Evolutionary conservation across 1,140 invertebrate genomes (phyloP).

Genomic region (Megalopta genalis): DNA sequence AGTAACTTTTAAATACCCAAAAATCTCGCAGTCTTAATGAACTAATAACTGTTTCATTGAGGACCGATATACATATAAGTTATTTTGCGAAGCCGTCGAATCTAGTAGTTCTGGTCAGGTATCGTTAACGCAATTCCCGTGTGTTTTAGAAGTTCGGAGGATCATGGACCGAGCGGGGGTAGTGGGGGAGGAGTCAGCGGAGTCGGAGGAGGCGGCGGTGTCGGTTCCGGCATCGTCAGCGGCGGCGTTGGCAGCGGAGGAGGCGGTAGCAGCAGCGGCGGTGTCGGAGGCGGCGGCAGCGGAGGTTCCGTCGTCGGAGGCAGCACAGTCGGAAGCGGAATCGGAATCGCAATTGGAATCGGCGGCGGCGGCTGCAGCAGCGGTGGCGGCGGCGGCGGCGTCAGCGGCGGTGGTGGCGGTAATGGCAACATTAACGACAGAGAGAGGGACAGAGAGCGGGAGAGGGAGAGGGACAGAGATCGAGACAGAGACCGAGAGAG

Average conservation of each 20-base stretch:
- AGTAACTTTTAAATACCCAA: no score
- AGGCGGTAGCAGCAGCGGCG: constrained; percentile 51
- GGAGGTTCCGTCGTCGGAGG: not conserved
- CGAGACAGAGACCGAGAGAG: constrained; percentile 21
- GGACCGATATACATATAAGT: no score
- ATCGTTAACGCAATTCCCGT: constrained; percentile 11
- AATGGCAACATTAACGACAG: constrained; percentile 37
- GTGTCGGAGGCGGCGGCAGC: constrained; percentile 25
- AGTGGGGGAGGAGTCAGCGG: constrained; percentile 50
- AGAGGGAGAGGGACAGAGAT: constrained; percentile 39
- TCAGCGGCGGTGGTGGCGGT: constrained; percentile 21
- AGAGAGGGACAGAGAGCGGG: constrained; percentile 47
- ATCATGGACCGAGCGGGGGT: constrained; percentile 71
- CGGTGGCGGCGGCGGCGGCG: constrained; percentile 23
- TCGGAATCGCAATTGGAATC: constrained; percentile 10
- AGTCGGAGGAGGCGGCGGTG: constrained; percentile 58
- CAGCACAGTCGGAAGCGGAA: constrained; percentile 21
- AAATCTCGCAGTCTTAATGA: no score
- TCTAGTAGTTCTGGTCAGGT: no score
- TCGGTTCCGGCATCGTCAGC: not conserved
- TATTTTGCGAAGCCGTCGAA: no score
- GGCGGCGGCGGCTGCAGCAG: constrained; percentile 17
- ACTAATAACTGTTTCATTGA: no score
- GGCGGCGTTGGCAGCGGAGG: constrained; percentile 4
- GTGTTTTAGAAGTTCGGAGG: constrained; percentile 75